Evolutionary conservation across 2,797 vertebrate species (phyloP).

Genomic region (Botia almorhae): DNA sequence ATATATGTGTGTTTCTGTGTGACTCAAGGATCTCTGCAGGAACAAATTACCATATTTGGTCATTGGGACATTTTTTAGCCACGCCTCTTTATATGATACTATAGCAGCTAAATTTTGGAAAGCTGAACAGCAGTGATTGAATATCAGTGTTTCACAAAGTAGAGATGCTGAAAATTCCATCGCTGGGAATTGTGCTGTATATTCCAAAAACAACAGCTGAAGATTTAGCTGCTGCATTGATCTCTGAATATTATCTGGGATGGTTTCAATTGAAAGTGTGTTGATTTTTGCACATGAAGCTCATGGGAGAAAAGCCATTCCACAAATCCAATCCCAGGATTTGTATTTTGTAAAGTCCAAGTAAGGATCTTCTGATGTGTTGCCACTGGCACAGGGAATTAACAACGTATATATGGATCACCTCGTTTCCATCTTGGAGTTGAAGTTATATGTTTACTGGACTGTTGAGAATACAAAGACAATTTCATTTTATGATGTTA

Average conservation of each 20-base stretch:
- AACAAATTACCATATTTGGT: constrained; percentile 27
- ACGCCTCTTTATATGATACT: neutral
- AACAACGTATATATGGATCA: constrained; percentile 57
- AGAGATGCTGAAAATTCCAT: neutral
- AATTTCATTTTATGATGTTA: constrained; percentile 63
- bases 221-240: too few relatives aligned
- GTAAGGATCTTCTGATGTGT: too few relatives aligned
- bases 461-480: constrained; percentile 68
- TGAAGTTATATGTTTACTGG: constrained; percentile 65
- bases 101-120: neutral
- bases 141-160: neutral
- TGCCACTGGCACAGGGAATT: too few relatives aligned
- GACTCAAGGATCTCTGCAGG: constrained; percentile 53
- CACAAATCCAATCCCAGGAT: neutral
- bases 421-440: constrained; percentile 62
- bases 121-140: neutral
- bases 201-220: neutral
- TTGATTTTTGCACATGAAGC: constrained; percentile 9
- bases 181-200: neutral
- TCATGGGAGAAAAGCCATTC: neutral
- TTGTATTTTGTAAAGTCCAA: neutral
- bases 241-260: neutral
- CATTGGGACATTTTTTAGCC: constrained; percentile 22
- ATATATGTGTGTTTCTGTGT: constrained; percentile 72
- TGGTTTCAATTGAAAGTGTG: neutral